phyloP scores from a whole-genome alignment of 2,113 vertebrate genomes.

The Petrocephalus microphthalmus region DNA sequence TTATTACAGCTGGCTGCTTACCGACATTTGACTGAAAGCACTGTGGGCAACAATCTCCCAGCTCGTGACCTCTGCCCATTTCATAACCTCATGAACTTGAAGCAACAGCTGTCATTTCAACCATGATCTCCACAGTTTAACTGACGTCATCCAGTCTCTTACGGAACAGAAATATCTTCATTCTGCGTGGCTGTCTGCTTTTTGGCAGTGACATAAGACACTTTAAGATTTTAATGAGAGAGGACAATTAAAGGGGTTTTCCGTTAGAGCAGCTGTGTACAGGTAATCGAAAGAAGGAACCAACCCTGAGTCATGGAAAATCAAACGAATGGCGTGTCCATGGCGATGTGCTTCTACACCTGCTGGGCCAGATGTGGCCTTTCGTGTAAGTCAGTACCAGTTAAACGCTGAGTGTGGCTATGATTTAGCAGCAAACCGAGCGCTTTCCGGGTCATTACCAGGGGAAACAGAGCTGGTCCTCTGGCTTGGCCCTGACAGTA shows the following conservation, averaged over 20 bases:
- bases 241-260: constrained; percentile 3
- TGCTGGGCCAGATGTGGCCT: background rate
- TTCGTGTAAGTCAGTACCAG: background rate
- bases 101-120: background rate
- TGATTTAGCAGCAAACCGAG: background rate
- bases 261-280: background rate
- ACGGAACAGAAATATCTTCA: background rate
- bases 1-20: background rate
- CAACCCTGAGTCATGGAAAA: background rate
- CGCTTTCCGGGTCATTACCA: background rate
- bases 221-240: background rate
- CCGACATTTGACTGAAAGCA: background rate
- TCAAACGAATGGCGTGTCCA: background rate
- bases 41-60: background rate
- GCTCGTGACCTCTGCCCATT: background rate
- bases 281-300: background rate
- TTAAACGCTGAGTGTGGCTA: background rate
- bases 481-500: constrained; percentile 25
- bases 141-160: background rate
- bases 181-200: background rate
- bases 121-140: background rate
- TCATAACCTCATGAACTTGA: background rate
- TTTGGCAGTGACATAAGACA: background rate
- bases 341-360: background rate
- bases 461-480: background rate